Evolutionary conservation across 2,888 invertebrate genomes (phyloP).

Genomic region (Sturmia bella): DNA sequence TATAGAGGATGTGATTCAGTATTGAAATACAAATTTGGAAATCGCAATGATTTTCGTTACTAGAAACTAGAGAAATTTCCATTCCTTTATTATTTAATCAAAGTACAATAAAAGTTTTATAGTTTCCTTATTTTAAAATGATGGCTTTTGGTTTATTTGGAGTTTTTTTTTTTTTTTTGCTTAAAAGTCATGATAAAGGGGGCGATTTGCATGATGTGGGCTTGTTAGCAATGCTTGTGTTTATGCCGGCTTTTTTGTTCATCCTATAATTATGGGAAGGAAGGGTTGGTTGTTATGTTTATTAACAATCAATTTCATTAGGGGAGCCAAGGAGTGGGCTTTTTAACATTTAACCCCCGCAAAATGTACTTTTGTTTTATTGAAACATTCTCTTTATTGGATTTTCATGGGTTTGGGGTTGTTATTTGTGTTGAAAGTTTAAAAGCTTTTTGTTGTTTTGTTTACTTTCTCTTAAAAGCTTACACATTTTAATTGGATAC

Average conservation of each 20-base stretch:
- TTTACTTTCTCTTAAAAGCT: conserved; percentile 45
- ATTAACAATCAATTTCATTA: not conserved
- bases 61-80: no score
- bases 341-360: conserved; percentile 4
- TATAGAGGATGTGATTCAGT: no score
- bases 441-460: conserved; percentile 25
- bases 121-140: no score
- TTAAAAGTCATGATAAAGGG: conserved; percentile 6
- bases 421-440: no score
- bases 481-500: conserved; percentile 7
- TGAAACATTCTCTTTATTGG: conserved; percentile 7
- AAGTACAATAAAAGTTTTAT: no score
- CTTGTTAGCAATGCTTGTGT: conserved; percentile 8
- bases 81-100: no score
- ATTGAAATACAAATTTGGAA: no score
- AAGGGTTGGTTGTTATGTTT: conserved; percentile 12
- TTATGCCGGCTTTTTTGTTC: conserved; percentile 24
- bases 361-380: conserved; percentile 27
- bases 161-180: no score
- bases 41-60: no score
- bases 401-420: not conserved
- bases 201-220: conserved; percentile 33
- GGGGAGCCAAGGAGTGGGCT: conserved; percentile 1
- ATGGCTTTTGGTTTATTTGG: no score
- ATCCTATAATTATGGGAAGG: not conserved